phyloP scores from a whole-genome alignment of 2,888 invertebrate genomes.

The Cheiracanthium punctorium region DNA sequence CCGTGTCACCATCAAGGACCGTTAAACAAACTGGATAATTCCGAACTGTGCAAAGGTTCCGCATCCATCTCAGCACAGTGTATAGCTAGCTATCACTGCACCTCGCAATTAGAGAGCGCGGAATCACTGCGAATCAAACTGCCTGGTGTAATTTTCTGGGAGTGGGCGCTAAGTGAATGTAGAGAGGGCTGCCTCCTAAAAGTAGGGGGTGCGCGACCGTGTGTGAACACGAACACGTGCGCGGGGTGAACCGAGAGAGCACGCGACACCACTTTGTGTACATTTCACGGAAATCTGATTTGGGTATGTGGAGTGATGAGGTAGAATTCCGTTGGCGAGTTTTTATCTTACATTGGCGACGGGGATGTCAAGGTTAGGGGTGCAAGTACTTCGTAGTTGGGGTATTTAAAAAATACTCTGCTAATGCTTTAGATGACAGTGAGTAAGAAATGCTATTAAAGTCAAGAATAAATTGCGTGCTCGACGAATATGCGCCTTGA shows the following conservation, averaged over 20 bases:
- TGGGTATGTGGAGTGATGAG: slow-evolving; percentile 36
- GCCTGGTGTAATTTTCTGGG: slow-evolving; percentile 39
- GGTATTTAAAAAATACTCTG: too few relatives aligned
- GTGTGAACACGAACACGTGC: slow-evolving; percentile 65
- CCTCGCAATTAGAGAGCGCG: slow-evolving; percentile 4
- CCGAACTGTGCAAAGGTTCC: neutral
- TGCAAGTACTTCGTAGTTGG: too few relatives aligned
- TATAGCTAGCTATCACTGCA: neutral
- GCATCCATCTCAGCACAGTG: neutral
- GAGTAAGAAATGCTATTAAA: too few relatives aligned
- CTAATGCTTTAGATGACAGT: too few relatives aligned
- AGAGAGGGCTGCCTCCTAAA: slow-evolving; percentile 38
- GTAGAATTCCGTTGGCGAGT: slow-evolving; percentile 18
- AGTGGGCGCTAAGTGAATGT: slow-evolving; percentile 60
- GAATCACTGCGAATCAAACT: slow-evolving; percentile 17
- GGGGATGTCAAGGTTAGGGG: too few relatives aligned
- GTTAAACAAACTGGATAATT: neutral
- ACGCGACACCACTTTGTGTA: slow-evolving; percentile 62
- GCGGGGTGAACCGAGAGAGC: slow-evolving; percentile 46
- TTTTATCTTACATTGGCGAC: slow-evolving; percentile 37
- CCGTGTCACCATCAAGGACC: neutral
- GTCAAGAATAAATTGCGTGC: too few relatives aligned
- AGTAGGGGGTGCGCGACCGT: slow-evolving; percentile 56
- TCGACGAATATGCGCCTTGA: too few relatives aligned
- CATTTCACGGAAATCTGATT: slow-evolving; percentile 68